Conservation (phyloP, 2,797 vertebrate genomes). For the Coluber constrictor region DNA sequence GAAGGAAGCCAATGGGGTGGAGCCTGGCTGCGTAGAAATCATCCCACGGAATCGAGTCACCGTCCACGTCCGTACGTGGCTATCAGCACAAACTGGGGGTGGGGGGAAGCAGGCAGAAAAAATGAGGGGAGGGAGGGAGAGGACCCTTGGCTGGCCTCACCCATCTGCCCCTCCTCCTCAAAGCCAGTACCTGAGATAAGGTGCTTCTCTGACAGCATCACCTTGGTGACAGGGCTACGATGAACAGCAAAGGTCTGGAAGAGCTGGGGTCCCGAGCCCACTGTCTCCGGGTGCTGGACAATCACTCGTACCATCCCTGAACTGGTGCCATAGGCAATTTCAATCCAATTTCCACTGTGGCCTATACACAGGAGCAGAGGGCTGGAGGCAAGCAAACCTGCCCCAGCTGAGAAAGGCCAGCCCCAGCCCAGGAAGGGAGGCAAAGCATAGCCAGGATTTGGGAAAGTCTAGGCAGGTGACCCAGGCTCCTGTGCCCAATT, state of each 20-base stretch:
- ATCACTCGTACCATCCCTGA: slow-evolving; percentile 87
- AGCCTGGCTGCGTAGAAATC: slow-evolving; percentile 92
- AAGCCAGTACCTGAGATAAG: slow-evolving; percentile 74
- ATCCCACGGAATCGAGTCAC: slow-evolving; percentile 90
- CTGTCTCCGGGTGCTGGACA: slow-evolving; percentile 90
- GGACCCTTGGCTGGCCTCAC: background rate
- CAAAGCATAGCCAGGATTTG: background rate
- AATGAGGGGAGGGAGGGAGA: background rate
- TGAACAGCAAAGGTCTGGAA: slow-evolving; percentile 94
- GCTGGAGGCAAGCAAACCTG: background rate
- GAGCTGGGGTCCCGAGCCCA: slow-evolving; percentile 87
- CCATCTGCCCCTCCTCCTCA: rapidly evolving
- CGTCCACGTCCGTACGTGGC: slow-evolving; percentile 89
- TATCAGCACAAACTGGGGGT: slow-evolving; percentile 83
- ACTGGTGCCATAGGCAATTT: slow-evolving; percentile 91
- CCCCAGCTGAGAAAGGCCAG: background rate
- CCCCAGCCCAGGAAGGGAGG: background rate
- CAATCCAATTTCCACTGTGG: slow-evolving; percentile 93
- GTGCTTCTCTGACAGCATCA: slow-evolving; percentile 93
- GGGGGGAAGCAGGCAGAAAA: background rate
- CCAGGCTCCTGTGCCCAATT: background rate
- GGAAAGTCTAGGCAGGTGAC: background rate
- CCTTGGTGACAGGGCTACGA: slow-evolving; percentile 88
- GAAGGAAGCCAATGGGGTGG: slow-evolving; percentile 88
- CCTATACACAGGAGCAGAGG: slow-evolving; percentile 64